Evolutionary conservation across 1,140 invertebrate species (phyloP), one percentile per base, ranked within the genome.

Genomic region (Penaeus indicus): DNA sequence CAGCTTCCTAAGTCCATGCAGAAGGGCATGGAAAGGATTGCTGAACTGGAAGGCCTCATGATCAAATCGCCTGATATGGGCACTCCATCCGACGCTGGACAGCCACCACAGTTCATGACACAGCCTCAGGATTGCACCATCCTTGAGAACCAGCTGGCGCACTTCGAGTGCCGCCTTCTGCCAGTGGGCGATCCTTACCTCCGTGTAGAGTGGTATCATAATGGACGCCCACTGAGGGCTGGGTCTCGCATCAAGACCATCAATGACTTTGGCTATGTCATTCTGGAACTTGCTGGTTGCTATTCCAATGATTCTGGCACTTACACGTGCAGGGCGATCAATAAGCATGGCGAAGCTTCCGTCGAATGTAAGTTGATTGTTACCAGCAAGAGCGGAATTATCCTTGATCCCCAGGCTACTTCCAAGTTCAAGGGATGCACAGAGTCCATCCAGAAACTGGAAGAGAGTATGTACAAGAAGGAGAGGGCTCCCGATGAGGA

Each of bases 121-220:
- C 96, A 96, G 27, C 96, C 97, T 27, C 94, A 95, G 25, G 97
- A 98, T 93, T 94, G 97, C 80, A 95, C 95, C 22, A 93, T 99
- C n/a, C 93, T 94, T 21, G 98, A 99, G 93, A 98, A 98, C 91
- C 95, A 96, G 18, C 93, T 98, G 78, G 97, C 97, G 89, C 97
- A 98, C 93, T 98, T 99, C 91, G 97, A 99, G 93, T 98, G 97
- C 90, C 95, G 96, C 67, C 93, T 98, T 32, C 95, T 95, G 84
- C 98, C 98, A n/a, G 95, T 97, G 16, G 97, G 97, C 91, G 97
- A 99, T 93, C 96, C 97, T 1, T 97, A 96, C 86, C 96, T 99
- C 96, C 94, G 96, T 90, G 97, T 99, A 22, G 98, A 99, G 93
- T 99, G 98, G 98, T 99, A 96, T 95, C 97, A 98, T 91, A 98